Percentiles rank a stretch among this genome's conserved stretches.
Evolutionary conservation across 1,140 invertebrate species (phyloP).

Genomic region (Nasonia longicornis): DNA sequence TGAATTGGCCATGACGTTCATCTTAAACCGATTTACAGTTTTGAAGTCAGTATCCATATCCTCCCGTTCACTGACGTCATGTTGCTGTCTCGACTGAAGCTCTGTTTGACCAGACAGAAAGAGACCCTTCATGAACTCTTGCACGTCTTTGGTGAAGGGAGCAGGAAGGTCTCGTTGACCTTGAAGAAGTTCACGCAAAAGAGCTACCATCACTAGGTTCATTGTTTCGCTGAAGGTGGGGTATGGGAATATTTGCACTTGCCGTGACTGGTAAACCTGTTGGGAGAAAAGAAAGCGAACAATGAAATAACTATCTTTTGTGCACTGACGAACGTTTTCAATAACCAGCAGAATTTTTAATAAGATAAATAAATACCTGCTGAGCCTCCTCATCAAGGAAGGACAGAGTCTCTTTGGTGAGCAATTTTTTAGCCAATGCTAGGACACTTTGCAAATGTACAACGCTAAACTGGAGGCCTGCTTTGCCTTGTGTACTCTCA

Average conservation of each 20-base stretch:
- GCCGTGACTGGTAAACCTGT: slow-evolving; percentile 64
- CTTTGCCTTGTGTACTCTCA: slow-evolving; percentile 76
- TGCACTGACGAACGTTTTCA: neutral
- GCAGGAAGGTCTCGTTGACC: slow-evolving; percentile 89
- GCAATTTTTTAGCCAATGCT: slow-evolving; percentile 85
- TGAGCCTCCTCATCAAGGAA: slow-evolving; percentile 86
- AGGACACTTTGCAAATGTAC: slow-evolving; percentile 84
- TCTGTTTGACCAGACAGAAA: slow-evolving; percentile 94
- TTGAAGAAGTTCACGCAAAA: slow-evolving; percentile 91
- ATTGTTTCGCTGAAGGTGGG: slow-evolving; percentile 94
- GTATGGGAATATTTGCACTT: slow-evolving; percentile 84
- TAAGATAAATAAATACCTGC: slow-evolving; percentile 72
- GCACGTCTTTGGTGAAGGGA: slow-evolving; percentile 93
- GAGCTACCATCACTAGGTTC: slow-evolving; percentile 92
- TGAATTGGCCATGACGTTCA: slow-evolving; percentile 96
- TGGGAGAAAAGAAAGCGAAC: neutral
- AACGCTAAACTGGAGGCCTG: slow-evolving; percentile 76
- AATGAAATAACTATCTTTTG: too few species aligned
- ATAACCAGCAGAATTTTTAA: slow-evolving; percentile 26
- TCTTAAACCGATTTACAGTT: slow-evolving; percentile 91
- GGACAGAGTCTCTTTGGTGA: slow-evolving; percentile 86
- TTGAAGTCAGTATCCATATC: slow-evolving; percentile 82
- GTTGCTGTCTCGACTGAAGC: slow-evolving; percentile 81
- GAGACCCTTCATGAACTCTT: slow-evolving; percentile 87
- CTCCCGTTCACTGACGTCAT: slow-evolving; percentile 85